phyloP scores from a whole-genome alignment of 1,140 invertebrate genomes.

The Drosophila cardini region DNA sequence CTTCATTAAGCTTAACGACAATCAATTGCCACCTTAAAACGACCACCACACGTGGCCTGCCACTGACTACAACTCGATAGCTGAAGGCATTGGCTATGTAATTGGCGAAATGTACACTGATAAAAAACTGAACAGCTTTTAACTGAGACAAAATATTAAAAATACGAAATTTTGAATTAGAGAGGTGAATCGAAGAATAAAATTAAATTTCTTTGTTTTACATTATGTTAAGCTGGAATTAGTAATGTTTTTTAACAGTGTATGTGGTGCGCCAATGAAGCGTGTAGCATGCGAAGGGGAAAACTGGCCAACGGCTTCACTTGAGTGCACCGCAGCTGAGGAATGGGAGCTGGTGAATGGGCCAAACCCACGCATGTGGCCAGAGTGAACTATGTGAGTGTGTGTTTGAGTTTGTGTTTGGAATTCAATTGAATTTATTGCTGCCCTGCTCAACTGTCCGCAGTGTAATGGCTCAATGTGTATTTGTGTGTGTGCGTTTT shows the following conservation, averaged over 20 bases:
- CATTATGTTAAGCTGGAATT: too few species aligned
- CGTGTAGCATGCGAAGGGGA: slow-evolving; percentile 32
- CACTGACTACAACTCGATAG: slow-evolving; percentile 24
- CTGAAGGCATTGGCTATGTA: slow-evolving; percentile 53
- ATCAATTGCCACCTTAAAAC: slow-evolving; percentile 74
- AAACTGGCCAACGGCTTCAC: slow-evolving; percentile 43
- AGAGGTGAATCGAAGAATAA: too few species aligned
- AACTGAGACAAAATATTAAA: too few species aligned
- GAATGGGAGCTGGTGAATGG: slow-evolving; percentile 21
- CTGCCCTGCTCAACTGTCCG: slow-evolving; percentile 47
- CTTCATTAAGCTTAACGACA: slow-evolving; percentile 67
- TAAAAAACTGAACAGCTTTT: too few species aligned
- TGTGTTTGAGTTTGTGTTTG: slow-evolving; percentile 24
- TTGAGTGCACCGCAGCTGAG: slow-evolving; percentile 49
- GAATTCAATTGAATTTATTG: slow-evolving; percentile 70
- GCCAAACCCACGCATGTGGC: slow-evolving; percentile 70
- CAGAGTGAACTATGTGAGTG: slow-evolving; percentile 8
- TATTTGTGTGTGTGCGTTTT: slow-evolving; percentile 22
- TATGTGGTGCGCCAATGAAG: slow-evolving; percentile 66
- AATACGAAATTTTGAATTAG: too few species aligned
- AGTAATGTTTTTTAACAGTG: neutral
- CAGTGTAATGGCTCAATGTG: slow-evolving; percentile 62
- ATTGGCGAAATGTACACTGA: slow-evolving; percentile 68
- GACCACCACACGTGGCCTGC: slow-evolving; percentile 19
- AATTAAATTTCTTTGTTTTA: too few species aligned